A percentile compares a stretch with the other conserved stretches of the same genome.
These are phyloP conservation scores for Ichneumoninae sp. DNA, from an alignment of 2,888 invertebrate species.

Conservation along the genomic window DNA sequence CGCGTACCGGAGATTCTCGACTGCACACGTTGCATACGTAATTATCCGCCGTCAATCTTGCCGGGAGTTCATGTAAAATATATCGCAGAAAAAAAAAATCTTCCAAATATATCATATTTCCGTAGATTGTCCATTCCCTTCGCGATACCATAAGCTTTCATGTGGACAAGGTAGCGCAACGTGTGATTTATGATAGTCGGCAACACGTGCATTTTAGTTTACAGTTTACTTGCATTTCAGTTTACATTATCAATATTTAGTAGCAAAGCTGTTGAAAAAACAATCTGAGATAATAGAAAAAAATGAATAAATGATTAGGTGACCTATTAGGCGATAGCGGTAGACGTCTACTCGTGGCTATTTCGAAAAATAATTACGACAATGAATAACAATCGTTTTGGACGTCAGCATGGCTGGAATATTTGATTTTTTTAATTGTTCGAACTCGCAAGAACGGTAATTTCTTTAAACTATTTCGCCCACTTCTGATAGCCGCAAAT, in stretches of 20 bases:
- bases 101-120: not conserved
- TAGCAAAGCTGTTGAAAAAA: slow-evolving; percentile 2
- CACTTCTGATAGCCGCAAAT: slow-evolving; percentile 27
- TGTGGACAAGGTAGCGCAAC: not conserved
- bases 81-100: not conserved
- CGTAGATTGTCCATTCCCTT: not conserved
- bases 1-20: slow-evolving; percentile 52
- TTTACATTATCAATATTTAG: not conserved
- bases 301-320: slow-evolving; percentile 5
- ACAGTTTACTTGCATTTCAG: not conserved
- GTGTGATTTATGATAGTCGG: not conserved
- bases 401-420: slow-evolving; percentile 73
- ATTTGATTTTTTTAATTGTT: slow-evolving; percentile 51
- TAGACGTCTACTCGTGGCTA: not conserved
- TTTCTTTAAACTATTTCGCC: slow-evolving; percentile 4
- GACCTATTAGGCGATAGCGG: slow-evolving; percentile 11
- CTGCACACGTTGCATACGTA: slow-evolving; percentile 76
- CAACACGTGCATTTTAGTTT: not conserved
- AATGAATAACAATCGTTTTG: slow-evolving; percentile 55
- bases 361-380: not conserved
- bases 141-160: not conserved
- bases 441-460: slow-evolving; percentile 1
- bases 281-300: slow-evolving; percentile 2
- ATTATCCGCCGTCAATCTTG: slow-evolving; percentile 73
- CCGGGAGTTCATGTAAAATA: slow-evolving; percentile 25